Evolutionary conservation across 2,797 vertebrate species (phyloP), one percentile per base, ranked within the genome.

Genomic region (Semaprochilodus insignis): DNA sequence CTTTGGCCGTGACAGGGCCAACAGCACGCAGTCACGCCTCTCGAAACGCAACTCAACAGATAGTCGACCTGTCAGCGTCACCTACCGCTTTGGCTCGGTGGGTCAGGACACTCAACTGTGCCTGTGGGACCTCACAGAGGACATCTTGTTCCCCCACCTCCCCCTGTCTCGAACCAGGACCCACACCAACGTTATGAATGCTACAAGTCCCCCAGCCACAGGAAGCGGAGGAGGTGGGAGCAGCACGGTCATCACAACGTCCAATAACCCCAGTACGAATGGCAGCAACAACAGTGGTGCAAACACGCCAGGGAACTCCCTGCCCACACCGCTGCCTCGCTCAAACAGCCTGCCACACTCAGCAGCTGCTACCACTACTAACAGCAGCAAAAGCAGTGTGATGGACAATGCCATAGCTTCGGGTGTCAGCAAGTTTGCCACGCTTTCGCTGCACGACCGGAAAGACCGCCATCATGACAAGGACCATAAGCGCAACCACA

Each of bases 401-500:
- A 93, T 95, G 93, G 98, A 99, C 83, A 96, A 96, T 85, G 95
- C 96, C 92, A 91, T 96, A 51, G 97, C 97, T 1, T 95, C 97
- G 2, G 97, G 97, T 0, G 97, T 98, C 91, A 97, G 96, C 92
- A 99, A 98, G 84, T 99, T 99, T 31, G 98, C 98, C 80, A 99
- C 98, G 0, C 95, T 99, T 84, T 97, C 97, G 1, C 96, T 99
- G 85, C 98, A 99, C 0, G 98, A 99, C 87, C 96, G 97, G 87
- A 99, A 99, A 91, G 97, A 99, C 90, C 96, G 97, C 85, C 97
- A 97, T 91, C 97, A 97, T 13, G 98, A 99, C 82, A 99, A 98
- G 91, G 97, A 99, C 90, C 98, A 99, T 95, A 99, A 99, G 93
- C 95, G 98, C 89, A 99, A 99, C 91, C 97, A 98, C 92, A 99